Evolutionary conservation across 2,888 invertebrate genomes (phyloP).

Genomic region (Cheilosia scutellata): DNA sequence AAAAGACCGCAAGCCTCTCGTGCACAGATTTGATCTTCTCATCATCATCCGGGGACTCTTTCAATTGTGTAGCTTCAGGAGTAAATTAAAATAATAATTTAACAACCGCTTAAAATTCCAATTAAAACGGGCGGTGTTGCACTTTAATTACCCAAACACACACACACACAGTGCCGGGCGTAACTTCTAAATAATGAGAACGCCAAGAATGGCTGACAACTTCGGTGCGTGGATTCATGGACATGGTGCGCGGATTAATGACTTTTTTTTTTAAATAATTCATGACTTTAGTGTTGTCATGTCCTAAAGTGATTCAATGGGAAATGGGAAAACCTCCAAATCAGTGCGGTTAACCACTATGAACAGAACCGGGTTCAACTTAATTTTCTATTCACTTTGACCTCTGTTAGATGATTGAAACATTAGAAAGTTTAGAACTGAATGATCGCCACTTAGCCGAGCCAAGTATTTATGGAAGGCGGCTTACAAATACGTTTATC

Average conservation of each 20-base stretch:
- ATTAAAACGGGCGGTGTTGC: slow-evolving; percentile 51
- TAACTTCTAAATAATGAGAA: slow-evolving; percentile 20
- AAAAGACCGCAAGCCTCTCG: slow-evolving; percentile 33
- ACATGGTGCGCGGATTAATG: not conserved
- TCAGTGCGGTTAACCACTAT: slow-evolving; percentile 17
- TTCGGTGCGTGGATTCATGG: slow-evolving; percentile 1
- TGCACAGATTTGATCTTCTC: slow-evolving; percentile 16
- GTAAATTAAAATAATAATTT: slow-evolving; percentile 52
- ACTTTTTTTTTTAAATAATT: slow-evolving; percentile 48
- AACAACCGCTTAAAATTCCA: slow-evolving; percentile 60
- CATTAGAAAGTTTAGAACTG: slow-evolving; percentile 60
- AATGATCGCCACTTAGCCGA: slow-evolving; percentile 32
- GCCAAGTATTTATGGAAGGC: slow-evolving; percentile 10
- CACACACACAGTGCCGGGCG: not conserved
- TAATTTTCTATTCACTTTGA: slow-evolving; percentile 28
- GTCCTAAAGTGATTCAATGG: slow-evolving; percentile 23
- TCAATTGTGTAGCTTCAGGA: slow-evolving; percentile 18
- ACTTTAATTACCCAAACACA: slow-evolving; percentile 39
- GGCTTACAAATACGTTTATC: slow-evolving; percentile 50
- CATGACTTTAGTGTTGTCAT: slow-evolving; percentile 38
- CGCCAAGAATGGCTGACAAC: not conserved
- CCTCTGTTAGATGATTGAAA: slow-evolving; percentile 59
- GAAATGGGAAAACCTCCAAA: slow-evolving; percentile 9
- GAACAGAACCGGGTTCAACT: slow-evolving; percentile 25
- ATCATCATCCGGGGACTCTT: slow-evolving; percentile 26